Base-by-base conservation (phyloP, 2,888 invertebrate species). In the Cremastinae sp. region DNA sequence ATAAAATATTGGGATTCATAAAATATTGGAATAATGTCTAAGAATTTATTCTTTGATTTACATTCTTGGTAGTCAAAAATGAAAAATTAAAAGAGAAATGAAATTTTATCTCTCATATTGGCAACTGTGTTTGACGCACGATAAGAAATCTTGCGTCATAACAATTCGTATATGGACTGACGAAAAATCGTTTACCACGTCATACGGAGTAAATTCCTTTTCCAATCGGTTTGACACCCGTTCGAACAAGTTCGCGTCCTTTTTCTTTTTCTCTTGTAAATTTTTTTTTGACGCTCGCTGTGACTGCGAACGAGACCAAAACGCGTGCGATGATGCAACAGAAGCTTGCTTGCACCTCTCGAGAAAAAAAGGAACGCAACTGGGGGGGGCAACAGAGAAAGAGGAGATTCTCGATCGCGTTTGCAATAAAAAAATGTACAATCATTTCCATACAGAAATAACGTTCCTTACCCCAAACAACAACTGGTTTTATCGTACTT, bases 371-470 rank as follows among this genome's bases (percentile, higher is more conserved):
- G 68, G 53, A 72, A 75, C 49, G 9, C n/a, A 41, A 18, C 61
- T 14, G 43, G 62, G 62, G 66, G 51, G 56, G 72, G 28, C 45
- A 62, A 41, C 41, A 1, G 43, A 66, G 66, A 68, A 61, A 61
- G 22, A 45, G 53, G 43, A 61, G 53, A 43, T 10, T 18, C 51
- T 37, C 65, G 61, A 58, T 68, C 62, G 61, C 79, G 71, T 71
- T 74, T 74, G 79, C 78, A 82, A 85, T 85, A 83, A 84, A 86
- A 84, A 28, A 28, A 28, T 28, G 5, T 84, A 83, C 81, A 80
- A 84, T 83, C 81, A 81, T 84, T 83, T 81, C 79, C 84, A 83
- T 83, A 83, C 83, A 75, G 79, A 82, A 83, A 83, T 85, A 82
- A 79, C 83, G 82, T 85, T 85, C 28, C 5, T 28, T 3, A 28